Conservation (phyloP, 1,140 invertebrate species). For the Euwallacea similis region DNA sequence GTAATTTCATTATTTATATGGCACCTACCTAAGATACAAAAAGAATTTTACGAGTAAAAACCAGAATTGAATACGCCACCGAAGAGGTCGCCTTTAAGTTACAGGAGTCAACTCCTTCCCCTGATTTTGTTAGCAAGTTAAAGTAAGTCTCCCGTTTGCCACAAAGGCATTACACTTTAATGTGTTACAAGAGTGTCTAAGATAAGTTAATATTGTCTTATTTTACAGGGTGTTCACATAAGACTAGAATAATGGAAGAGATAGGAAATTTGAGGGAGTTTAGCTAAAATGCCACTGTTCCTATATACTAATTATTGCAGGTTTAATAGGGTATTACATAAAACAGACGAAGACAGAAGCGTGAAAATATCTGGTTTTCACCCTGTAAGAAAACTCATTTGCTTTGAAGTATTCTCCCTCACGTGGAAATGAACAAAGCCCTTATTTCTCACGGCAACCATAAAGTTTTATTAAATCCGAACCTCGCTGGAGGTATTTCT, state of each 20-base stretch:
- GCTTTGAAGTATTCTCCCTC: background rate
- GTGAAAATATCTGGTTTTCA: background rate
- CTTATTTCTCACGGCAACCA: slow-evolving; percentile 27
- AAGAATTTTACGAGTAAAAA: no score
- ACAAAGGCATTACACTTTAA: slow-evolving; percentile 27
- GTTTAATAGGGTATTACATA: background rate
- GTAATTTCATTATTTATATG: no score
- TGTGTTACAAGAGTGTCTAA: slow-evolving; percentile 11
- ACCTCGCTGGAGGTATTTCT: slow-evolving; percentile 19
- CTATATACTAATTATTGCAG: no score
- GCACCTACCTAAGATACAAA: no score
- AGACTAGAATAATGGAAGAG: background rate
- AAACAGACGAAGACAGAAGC: background rate
- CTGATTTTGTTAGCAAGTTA: slow-evolving; percentile 18
- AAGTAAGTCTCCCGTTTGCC: slow-evolving; percentile 20
- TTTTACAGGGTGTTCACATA: slow-evolving; percentile 18
- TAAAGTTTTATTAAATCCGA: slow-evolving; percentile 37
- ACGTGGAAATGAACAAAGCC: slow-evolving; percentile 15
- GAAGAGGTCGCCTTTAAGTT: slow-evolving; percentile 14
- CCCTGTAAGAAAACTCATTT: slow-evolving; percentile 21
- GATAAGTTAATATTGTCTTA: slow-evolving; percentile 18
- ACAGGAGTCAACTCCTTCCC: background rate
- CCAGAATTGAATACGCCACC: no score
- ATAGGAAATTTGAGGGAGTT: background rate
- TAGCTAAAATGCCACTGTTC: background rate